Conservation (phyloP, 2,113 vertebrate species). For the Phoenicopterus ruber region DNA sequence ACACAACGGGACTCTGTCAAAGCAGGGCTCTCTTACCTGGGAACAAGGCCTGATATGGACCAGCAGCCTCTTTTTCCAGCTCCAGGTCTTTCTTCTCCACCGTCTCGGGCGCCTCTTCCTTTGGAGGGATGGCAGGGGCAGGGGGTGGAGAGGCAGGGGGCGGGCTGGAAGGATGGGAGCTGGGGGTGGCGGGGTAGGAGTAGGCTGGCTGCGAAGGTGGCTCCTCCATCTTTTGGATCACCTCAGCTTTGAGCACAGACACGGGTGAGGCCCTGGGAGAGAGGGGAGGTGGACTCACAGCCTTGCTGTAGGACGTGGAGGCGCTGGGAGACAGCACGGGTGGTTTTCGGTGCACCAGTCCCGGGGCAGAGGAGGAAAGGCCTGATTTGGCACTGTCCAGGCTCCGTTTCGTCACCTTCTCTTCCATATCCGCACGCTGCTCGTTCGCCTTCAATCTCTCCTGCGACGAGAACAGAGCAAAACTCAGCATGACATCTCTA, state of each 20-base stretch:
- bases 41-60: conserved; percentile 82
- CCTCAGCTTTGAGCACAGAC: conserved; percentile 86
- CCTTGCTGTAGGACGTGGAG: conserved; percentile 80
- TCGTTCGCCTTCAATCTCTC: conserved; percentile 90
- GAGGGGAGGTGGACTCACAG: conserved; percentile 78
- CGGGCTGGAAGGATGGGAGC: conserved; percentile 75
- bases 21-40: conserved; percentile 77
- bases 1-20: conserved; percentile 1
- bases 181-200: conserved; percentile 83
- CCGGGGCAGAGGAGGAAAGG: conserved; percentile 69
- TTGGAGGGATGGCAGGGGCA: conserved; percentile 80
- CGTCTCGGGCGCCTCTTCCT: conserved; percentile 79
- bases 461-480: conserved; percentile 59
- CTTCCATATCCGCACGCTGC: conserved; percentile 84
- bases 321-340: conserved; percentile 75
- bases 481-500: not conserved
- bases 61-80: conserved; percentile 76
- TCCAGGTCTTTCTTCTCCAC: conserved; percentile 82
- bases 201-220: conserved; percentile 80
- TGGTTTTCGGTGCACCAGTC: conserved; percentile 82
- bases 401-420: conserved; percentile 83
- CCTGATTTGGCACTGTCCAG: conserved; percentile 77
- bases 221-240: conserved; percentile 83
- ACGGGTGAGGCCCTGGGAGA: conserved; percentile 79
- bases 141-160: conserved; percentile 74